Evolutionary conservation across 2,888 invertebrate species (phyloP), one percentile per base, ranked within the genome.

Genomic region (Drosophila crucigera): DNA sequence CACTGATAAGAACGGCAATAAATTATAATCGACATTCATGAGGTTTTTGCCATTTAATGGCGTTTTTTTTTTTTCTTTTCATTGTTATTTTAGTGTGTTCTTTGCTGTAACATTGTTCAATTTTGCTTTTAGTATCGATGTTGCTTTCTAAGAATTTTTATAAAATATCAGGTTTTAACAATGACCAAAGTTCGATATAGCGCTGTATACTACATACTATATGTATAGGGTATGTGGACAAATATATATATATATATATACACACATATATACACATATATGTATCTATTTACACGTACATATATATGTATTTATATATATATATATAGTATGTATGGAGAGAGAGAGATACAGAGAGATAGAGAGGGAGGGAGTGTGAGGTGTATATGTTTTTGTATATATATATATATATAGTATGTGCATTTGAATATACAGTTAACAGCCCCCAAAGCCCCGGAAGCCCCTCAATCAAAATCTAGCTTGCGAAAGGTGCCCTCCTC

Each of bases 401-500:
- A 37, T 61, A 62, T 50, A 73, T 79, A 63, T 78, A 54, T 76
- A 62, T 72, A 72, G 78, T 84, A 78, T 84, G 88, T 84, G 83
- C 88, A 80, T 80, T 56, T 71, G 54, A 78, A 80, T 88, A 80
- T 82, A 80, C 85, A 85, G 73, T 65, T 85, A 78, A 66, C 73
- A 70, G 67, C 58, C 55, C 49, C 49, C 56, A 31, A 30, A 37
- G 56, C 72, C 56, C 50, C 22, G 53, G 50, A 28, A 39, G 39
- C 39, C 25, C 35, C 77, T 91, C 81, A 92, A 90, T 92, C 92
- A 31, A 92, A 71, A 75, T 87, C 84, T 25, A 92, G 68, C 74
- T 90, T 92, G 35, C 91, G 90, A 80, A 92, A 91, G 22, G 87
- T 82, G 9, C 90, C 93, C 2, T 84, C 87, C 25, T 83, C 79